Evolutionary conservation across 2,888 invertebrate species (phyloP).

Genomic region (Scaptomyza flava): DNA sequence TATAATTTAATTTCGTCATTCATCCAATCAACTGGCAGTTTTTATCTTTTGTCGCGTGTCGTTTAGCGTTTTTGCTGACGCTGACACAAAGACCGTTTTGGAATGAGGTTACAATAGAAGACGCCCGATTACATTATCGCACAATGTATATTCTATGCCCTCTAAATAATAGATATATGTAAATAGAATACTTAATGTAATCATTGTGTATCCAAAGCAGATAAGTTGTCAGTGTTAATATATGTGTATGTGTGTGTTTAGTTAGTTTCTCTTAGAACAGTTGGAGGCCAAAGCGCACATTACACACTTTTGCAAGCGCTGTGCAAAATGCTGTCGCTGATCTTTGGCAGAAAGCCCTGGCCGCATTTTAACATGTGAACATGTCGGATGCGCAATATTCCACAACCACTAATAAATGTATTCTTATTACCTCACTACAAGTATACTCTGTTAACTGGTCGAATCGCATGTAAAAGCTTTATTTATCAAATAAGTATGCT

Average conservation of each 20-base stretch:
- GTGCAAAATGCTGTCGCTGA: constrained; percentile 27
- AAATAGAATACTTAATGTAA: constrained; percentile 4
- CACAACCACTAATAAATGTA: neutral
- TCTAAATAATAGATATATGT: no score
- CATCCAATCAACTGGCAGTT: constrained; percentile 72
- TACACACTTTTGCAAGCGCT: neutral
- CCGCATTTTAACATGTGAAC: constrained; percentile 26
- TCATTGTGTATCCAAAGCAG: constrained; percentile 38
- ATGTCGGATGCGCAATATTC: constrained; percentile 44
- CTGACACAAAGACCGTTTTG: constrained; percentile 1
- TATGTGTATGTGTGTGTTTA: constrained; percentile 9
- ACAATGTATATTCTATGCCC: constrained; percentile 14
- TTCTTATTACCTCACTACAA: neutral
- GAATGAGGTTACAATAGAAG: constrained; percentile 25
- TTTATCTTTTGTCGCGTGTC: constrained; percentile 55
- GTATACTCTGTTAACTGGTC: constrained; percentile 42
- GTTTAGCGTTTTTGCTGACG: constrained; percentile 21
- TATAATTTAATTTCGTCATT: constrained; percentile 77
- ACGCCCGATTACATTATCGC: constrained; percentile 47
- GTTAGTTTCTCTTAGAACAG: neutral
- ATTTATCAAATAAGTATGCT: constrained; percentile 50
- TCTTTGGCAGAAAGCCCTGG: constrained; percentile 46
- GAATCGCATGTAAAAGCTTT: neutral
- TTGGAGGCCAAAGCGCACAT: neutral
- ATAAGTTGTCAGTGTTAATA: constrained; percentile 42